phyloP scores from a whole-genome alignment of 1,140 invertebrate species.

The Listronotus bonariensis region DNA sequence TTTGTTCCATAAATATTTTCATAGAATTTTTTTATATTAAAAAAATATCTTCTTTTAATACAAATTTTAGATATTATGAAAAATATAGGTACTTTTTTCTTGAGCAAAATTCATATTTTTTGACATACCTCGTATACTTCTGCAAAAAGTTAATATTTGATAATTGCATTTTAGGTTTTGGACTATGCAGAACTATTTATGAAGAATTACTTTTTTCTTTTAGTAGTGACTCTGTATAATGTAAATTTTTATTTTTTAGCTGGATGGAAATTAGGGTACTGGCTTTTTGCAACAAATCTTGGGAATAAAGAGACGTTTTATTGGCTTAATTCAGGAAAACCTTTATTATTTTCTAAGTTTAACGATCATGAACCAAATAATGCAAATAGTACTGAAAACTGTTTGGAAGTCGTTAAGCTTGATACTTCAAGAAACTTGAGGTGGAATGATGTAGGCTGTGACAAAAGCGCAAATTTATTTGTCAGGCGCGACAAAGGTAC shows the following conservation, averaged over 20 bases:
- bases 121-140: no score
- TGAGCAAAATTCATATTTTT: no score
- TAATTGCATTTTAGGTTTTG: no score
- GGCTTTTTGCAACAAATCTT: conserved; percentile 2
- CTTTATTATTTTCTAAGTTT: background rate
- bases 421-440: background rate
- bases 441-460: conserved; percentile 2
- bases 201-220: no score
- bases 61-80: no score
- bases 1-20: no score
- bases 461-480: background rate
- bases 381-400: background rate
- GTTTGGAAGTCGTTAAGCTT: background rate
- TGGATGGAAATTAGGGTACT: background rate
- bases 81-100: no score
- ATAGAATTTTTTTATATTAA: no score
- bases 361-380: background rate
- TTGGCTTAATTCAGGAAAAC: background rate
- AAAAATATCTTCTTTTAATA: no score
- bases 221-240: background rate
- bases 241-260: conserved; percentile 4
- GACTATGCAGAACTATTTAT: no score
- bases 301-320: background rate
- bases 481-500: background rate
- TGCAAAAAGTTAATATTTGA: no score